Base-by-base conservation (phyloP, 1,140 invertebrate species). In the Penaeus indicus region DNA sequence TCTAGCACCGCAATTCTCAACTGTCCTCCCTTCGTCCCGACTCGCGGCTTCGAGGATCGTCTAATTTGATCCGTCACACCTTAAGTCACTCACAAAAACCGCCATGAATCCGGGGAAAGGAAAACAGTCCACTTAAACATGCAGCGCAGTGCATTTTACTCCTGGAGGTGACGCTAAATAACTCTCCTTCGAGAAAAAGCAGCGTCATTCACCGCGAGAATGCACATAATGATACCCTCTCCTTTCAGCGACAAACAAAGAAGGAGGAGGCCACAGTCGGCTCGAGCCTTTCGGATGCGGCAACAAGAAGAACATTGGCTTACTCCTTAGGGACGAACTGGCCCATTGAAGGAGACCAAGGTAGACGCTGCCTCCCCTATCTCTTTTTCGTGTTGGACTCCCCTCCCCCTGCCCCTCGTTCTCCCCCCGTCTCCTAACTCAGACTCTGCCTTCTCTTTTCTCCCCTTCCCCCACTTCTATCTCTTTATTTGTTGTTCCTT, bases 271-370 rank as follows among this genome's bases (percentile, higher is more conserved):
- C 67, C 61, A 18, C 16, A 67, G 38, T 19, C 21, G 82, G 13
- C n/a, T n/a, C 32, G 18, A 63, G 60, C 25, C 42, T 21, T 78
- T 60, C 27, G 27, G 84, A 25, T 22, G n/a, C 69, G 72, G 69
- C 84, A 77, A 78, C 84, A 77, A 54, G 79, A 83, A 77, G 80
- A 88, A 84, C 80, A 88, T 88, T 88, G 86, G 86, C 61, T 84
- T 62, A 78, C 69, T 84, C 86, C 86, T 83, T n/a, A 63, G 81
- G 86, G 86, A 84, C 67, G 67, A 83, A 83, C 86, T 84, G 80
- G 27, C 62, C 81, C 86, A 88, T 88, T 88, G 86, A 88, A 83
- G 85, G 38, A 87, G 72, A 63, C 80, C 47, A 81, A 62, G 84
- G 84, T 78, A 78, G 72, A 85, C 69, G 69, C n/a, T 67, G n/a